phyloP scores from a whole-genome alignment of 1,140 invertebrate species.

The Cydia pomonella region DNA sequence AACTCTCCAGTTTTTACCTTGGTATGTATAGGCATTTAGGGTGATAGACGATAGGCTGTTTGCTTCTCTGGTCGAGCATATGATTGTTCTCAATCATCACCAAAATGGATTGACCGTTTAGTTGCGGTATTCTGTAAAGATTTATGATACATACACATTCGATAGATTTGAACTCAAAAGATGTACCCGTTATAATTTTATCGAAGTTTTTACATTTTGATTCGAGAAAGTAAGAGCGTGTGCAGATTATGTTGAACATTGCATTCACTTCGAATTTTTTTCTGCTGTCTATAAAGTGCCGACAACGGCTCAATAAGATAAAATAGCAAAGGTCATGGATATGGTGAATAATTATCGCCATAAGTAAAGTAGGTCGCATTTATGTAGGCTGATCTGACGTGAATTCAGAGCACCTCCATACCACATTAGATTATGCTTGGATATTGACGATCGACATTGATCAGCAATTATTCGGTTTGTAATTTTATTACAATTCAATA shows the following conservation, averaged over 20 bases:
- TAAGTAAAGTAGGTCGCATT: constrained; percentile 2
- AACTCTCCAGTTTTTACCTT: too few species aligned
- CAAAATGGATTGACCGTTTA: neutral
- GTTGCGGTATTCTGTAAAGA: neutral
- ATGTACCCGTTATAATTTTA: too few species aligned
- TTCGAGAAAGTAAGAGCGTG: too few species aligned
- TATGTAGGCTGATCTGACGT: constrained; percentile 5
- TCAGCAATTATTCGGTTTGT: neutral
- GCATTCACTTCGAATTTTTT: neutral
- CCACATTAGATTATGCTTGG: neutral
- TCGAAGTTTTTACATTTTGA: too few species aligned
- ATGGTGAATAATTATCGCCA: constrained; percentile 14
- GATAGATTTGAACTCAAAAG: too few species aligned
- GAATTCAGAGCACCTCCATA: neutral
- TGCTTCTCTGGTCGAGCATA: too few species aligned
- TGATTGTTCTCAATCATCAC: too few species aligned
- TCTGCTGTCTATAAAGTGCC: too few species aligned
- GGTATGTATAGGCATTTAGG: too few species aligned
- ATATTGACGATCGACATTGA: neutral
- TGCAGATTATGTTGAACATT: neutral
- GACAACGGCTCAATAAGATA: neutral
- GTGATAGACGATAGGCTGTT: too few species aligned
- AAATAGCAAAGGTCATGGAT: neutral
- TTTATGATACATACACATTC: too few species aligned
- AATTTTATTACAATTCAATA: neutral